Conservation (phyloP, 2,888 invertebrate genomes). For the Oscheius sp. region DNA sequence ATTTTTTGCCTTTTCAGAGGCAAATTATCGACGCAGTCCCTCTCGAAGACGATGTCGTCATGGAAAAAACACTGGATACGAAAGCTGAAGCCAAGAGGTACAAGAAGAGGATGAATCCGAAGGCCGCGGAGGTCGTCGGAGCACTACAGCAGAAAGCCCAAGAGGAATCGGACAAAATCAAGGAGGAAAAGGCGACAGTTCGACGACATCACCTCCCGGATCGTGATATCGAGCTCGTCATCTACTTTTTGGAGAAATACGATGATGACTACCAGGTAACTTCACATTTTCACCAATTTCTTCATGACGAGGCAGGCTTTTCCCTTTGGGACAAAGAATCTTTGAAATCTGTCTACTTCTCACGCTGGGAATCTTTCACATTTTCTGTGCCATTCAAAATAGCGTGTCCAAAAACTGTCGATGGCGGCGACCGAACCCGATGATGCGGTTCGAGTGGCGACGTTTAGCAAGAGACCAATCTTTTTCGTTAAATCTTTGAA, state of each 20-base stretch:
- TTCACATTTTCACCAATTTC: no score
- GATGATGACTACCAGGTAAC: slow-evolving; percentile 64
- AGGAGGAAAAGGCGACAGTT: slow-evolving; percentile 5
- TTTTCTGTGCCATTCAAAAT: no score
- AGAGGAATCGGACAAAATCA: slow-evolving; percentile 28
- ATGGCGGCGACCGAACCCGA: no score
- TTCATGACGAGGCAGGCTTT: no score
- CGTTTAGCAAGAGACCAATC: not conserved
- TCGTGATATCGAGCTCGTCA: slow-evolving; percentile 65
- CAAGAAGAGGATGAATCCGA: slow-evolving; percentile 23
- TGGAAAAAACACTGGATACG: not conserved
- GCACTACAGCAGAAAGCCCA: slow-evolving; percentile 36
- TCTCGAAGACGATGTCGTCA: slow-evolving; percentile 41
- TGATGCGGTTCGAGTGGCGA: not conserved
- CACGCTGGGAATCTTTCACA: no score
- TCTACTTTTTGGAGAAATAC: slow-evolving; percentile 63
- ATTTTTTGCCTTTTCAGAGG: slow-evolving; percentile 43
- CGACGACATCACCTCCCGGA: slow-evolving; percentile 54
- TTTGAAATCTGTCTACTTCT: no score
- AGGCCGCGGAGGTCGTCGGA: slow-evolving; percentile 4
- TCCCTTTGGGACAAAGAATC: no score
- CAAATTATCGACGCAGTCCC: slow-evolving; percentile 51
- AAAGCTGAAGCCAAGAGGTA: slow-evolving; percentile 13
- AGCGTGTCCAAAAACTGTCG: not conserved
- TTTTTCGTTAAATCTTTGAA: not conserved